phyloP scores from a whole-genome alignment of 2,113 vertebrate genomes.

The Microtus montanus region DNA sequence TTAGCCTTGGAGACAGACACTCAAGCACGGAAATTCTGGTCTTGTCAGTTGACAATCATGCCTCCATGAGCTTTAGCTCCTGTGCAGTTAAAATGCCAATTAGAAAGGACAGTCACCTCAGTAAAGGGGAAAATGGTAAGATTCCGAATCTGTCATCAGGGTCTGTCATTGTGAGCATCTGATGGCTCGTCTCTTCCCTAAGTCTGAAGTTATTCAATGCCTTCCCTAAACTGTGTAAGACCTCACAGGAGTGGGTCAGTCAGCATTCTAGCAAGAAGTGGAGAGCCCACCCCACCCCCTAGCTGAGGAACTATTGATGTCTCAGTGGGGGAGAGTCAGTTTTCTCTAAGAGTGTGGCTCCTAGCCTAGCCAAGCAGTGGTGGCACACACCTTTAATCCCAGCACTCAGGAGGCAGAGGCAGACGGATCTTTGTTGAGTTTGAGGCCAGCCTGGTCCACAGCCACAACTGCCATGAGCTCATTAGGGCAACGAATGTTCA shows the following conservation, averaged over 20 bases:
- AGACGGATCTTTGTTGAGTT: background rate
- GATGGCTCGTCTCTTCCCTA: background rate
- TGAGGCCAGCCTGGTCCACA: background rate
- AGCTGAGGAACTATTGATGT: too few species aligned
- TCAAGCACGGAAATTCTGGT: background rate
- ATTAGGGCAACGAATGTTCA: too few species aligned
- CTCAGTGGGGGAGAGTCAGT: too few species aligned
- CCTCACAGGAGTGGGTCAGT: too few species aligned
- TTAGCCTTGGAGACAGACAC: background rate
- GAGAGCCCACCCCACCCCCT: too few species aligned
- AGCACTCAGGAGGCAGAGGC: background rate
- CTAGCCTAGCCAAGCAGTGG: too few species aligned
- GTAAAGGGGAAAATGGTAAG: background rate
- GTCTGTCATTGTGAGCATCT: background rate
- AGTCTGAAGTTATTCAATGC: conserved; percentile 27
- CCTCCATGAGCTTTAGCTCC: background rate
- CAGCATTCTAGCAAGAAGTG: too few species aligned
- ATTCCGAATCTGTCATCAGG: background rate
- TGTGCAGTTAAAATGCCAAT: background rate
- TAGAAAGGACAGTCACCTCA: background rate
- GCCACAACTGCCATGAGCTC: background rate
- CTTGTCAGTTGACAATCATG: background rate
- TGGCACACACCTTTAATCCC: background rate
- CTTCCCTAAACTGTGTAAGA: background rate
- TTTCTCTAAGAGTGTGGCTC: too few species aligned